phyloP scores from a whole-genome alignment of 2,888 invertebrate species.

The Hyposoter didymator region DNA sequence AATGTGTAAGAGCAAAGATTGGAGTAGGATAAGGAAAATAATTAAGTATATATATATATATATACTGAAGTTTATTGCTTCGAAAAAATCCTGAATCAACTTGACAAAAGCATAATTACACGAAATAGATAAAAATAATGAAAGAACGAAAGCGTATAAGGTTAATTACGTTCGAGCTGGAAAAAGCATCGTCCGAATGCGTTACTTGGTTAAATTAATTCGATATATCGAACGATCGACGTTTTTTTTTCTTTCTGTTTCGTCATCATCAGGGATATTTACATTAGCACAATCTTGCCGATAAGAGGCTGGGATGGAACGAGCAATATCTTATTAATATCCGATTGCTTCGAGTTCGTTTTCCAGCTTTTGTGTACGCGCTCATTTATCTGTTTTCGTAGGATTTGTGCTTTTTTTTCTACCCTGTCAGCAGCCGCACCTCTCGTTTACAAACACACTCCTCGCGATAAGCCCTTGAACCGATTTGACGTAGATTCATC shows the following conservation, averaged over 20 bases:
- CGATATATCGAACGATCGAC: neutral
- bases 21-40: neutral
- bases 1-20: conserved; percentile 21
- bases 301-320: conserved; percentile 51
- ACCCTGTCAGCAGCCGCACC: conserved; percentile 59
- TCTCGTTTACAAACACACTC: conserved; percentile 41
- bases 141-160: neutral
- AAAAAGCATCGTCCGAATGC: neutral
- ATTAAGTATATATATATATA: neutral
- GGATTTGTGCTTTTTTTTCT: conserved; percentile 20
- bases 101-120: neutral
- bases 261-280: conserved; percentile 20
- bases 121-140: neutral
- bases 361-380: conserved; percentile 3
- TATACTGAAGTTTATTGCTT: neutral
- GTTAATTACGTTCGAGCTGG: neutral
- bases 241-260: conserved; percentile 27
- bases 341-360: conserved; percentile 71
- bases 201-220: conserved; percentile 1
- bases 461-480: conserved; percentile 45
- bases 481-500: conserved; percentile 75
- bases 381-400: conserved; percentile 33
- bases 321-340: conserved; percentile 78
- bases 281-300: conserved; percentile 13
- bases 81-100: neutral